Conservation (phyloP, 2,113 vertebrate species). For the Alaudala cheleensis region DNA sequence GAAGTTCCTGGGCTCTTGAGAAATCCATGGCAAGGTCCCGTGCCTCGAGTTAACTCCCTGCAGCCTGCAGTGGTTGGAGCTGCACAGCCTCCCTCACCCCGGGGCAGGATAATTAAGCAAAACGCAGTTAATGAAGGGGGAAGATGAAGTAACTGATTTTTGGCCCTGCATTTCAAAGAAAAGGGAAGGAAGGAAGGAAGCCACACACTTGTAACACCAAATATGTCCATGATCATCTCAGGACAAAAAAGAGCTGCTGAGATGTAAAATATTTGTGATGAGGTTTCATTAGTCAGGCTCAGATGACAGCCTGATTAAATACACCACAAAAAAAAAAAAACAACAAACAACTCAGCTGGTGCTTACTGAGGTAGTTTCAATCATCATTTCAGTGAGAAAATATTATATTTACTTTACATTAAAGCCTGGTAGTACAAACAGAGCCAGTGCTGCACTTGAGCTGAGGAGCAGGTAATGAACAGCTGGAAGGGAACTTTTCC, state of each 20-base stretch:
- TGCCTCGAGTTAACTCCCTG: background rate
- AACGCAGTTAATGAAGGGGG: fast-evolving
- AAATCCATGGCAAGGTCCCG: fast-evolving
- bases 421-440: background rate
- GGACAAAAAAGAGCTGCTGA: background rate
- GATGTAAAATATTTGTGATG: background rate
- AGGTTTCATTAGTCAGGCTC: conserved; percentile 13
- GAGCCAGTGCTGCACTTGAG: background rate
- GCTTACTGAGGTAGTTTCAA: background rate
- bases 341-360: background rate
- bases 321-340: background rate
- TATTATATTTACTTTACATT: background rate
- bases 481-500: background rate
- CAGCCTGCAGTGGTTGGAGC: fast-evolving
- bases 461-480: background rate
- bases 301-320: background rate
- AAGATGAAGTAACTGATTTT: background rate
- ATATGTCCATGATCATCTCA: background rate
- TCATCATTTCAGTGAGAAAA: background rate
- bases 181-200: conserved; percentile 9
- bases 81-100: fast-evolving
- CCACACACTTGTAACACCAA: background rate
- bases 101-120: background rate
- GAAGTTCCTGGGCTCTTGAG: background rate
- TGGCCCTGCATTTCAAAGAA: background rate